phyloP scores from a whole-genome alignment of 2,113 vertebrate species.

The Bujurquina vittata region DNA sequence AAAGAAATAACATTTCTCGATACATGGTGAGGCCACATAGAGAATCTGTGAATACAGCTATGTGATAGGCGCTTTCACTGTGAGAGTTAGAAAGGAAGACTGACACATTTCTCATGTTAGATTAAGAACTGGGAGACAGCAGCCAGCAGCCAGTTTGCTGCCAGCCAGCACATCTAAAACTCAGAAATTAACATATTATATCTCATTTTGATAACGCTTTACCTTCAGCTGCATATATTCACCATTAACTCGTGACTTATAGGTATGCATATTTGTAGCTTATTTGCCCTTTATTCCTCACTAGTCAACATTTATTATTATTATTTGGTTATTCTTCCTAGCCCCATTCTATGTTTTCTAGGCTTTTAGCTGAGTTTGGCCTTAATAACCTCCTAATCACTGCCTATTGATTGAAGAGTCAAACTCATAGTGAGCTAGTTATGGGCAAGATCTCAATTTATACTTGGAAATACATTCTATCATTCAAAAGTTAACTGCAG shows the following conservation, averaged over 20 bases:
- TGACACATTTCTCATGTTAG: background rate
- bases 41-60: background rate
- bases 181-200: slow-evolving; percentile 1
- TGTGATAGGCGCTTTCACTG: background rate
- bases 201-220: background rate
- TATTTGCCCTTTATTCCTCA: background rate
- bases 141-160: background rate
- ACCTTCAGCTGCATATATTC: background rate
- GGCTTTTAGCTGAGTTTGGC: background rate
- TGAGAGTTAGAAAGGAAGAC: background rate
- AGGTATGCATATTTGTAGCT: background rate
- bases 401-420: background rate
- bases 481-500: background rate
- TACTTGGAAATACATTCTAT: too few relatives aligned
- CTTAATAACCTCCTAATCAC: background rate
- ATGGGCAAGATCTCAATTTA: background rate
- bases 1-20: background rate
- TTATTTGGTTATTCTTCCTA: background rate
- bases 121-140: background rate
- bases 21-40: background rate
- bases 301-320: background rate
- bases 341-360: background rate
- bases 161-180: background rate
- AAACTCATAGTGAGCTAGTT: background rate
- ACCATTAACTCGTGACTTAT: background rate